Conservation (phyloP, 2,797 vertebrate genomes). For the Aeoliscus strigatus region DNA sequence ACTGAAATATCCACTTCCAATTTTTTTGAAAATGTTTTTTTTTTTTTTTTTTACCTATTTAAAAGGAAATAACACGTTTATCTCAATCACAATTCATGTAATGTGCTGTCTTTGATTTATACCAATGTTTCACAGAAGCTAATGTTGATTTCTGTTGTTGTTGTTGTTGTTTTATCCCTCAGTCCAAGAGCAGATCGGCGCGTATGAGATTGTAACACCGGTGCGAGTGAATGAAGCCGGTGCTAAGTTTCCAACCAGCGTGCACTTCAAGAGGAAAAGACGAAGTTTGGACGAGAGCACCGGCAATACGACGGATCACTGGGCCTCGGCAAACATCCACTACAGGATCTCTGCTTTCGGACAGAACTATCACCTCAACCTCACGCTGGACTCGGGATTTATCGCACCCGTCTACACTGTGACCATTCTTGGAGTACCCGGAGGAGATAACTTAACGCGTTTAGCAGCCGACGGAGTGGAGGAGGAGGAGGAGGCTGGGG, state of each 20-base stretch:
- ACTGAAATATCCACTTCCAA: too few species aligned
- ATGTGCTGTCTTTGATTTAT: constrained; percentile 8
- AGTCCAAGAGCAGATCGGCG: constrained; percentile 80
- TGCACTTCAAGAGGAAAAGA: constrained; percentile 92
- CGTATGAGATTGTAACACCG: constrained; percentile 92
- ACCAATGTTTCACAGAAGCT: not conserved
- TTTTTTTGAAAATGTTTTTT: too few species aligned
- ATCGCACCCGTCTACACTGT: constrained; percentile 94
- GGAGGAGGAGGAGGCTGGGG: constrained; percentile 67
- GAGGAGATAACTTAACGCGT: constrained; percentile 74
- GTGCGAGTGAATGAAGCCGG: constrained; percentile 88
- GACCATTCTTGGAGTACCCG: constrained; percentile 82
- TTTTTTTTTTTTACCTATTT: not conserved
- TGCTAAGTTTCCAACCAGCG: constrained; percentile 82
- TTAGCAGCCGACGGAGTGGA: constrained; percentile 65
- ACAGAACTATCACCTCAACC: constrained; percentile 89
- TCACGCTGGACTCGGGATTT: constrained; percentile 91
- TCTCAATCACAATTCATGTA: not conserved
- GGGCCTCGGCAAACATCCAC: constrained; percentile 81
- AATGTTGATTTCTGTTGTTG: not conserved
- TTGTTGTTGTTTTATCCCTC: constrained; percentile 27
- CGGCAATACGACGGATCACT: constrained; percentile 70
- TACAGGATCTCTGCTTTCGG: constrained; percentile 94
- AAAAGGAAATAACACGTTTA: not conserved
- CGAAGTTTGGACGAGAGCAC: constrained; percentile 76